phyloP scores from a whole-genome alignment of 2,797 vertebrate species.

The Cyprinodon diabolis region DNA sequence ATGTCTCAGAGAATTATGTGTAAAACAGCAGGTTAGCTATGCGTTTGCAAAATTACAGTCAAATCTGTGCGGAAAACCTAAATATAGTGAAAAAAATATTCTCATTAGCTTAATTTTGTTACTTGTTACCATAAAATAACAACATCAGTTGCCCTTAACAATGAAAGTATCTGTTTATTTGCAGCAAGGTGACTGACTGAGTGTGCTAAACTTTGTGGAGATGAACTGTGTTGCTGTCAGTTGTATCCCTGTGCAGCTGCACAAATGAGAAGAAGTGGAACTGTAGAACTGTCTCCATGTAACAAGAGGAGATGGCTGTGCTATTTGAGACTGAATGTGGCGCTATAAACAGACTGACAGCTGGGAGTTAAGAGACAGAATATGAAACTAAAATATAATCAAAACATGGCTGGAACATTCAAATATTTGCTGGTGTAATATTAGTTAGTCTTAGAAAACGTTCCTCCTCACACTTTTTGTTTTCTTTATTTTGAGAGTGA shows the following conservation, averaged over 20 bases:
- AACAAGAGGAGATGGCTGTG: conserved; percentile 72
- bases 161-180: conserved; percentile 57
- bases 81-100: neutral
- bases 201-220: conserved; percentile 27
- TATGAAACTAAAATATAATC: conserved; percentile 55
- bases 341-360: conserved; percentile 81
- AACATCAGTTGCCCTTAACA: conserved; percentile 25
- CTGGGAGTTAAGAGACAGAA: conserved; percentile 60
- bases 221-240: conserved; percentile 14
- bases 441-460: conserved; percentile 15
- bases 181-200: conserved; percentile 26
- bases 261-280: conserved; percentile 25
- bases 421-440: conserved; percentile 22
- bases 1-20: neutral
- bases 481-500: conserved; percentile 1
- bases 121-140: conserved; percentile 36
- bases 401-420: conserved; percentile 18
- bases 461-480: neutral
- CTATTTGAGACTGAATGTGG: conserved; percentile 60
- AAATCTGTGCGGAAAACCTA: neutral
- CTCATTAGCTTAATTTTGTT: conserved; percentile 11
- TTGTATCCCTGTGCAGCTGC: conserved; percentile 28
- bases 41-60: neutral
- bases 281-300: conserved; percentile 54
- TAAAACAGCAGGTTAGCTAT: neutral